phyloP scores from a whole-genome alignment of 2,797 vertebrate genomes.

The Danio tinwini region DNA sequence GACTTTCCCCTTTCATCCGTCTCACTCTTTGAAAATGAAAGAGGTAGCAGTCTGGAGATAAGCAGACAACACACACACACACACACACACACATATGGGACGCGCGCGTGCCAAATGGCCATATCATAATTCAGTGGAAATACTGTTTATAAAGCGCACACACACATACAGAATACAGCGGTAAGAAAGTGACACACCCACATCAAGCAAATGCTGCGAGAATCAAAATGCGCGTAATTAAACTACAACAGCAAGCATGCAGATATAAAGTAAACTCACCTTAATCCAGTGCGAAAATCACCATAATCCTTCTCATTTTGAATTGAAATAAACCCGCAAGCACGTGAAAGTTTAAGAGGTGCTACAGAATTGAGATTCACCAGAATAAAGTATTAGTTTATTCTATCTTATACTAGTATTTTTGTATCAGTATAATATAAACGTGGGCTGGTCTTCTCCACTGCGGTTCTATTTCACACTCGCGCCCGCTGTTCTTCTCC shows the following conservation, averaged over 20 bases:
- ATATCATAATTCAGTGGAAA: not conserved
- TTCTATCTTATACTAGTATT: not conserved
- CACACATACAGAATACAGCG: not conserved
- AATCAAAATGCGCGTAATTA: constrained; percentile 15
- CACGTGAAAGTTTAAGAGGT: not conserved
- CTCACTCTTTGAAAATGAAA: constrained; percentile 6
- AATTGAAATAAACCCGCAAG: not conserved
- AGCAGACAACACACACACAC: not conserved
- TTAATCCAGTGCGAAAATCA: constrained; percentile 40
- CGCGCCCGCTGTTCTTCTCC: not conserved
- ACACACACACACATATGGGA: no score
- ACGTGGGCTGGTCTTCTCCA: not conserved
- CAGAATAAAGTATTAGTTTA: not conserved
- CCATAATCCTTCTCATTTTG: constrained; percentile 27
- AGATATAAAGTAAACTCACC: constrained; percentile 42
- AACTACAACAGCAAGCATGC: constrained; percentile 12
- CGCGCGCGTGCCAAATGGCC: not conserved
- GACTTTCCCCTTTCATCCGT: constrained; percentile 15
- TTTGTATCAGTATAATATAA: not conserved
- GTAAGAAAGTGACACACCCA: constrained; percentile 55
- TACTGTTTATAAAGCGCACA: not conserved
- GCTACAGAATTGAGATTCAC: not conserved
- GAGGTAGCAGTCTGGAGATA: not conserved
- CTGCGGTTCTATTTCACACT: constrained; percentile 6
- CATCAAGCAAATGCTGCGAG: constrained; percentile 11